phyloP scores from a whole-genome alignment of 2,888 invertebrate genomes.

The Laothoe populi region DNA sequence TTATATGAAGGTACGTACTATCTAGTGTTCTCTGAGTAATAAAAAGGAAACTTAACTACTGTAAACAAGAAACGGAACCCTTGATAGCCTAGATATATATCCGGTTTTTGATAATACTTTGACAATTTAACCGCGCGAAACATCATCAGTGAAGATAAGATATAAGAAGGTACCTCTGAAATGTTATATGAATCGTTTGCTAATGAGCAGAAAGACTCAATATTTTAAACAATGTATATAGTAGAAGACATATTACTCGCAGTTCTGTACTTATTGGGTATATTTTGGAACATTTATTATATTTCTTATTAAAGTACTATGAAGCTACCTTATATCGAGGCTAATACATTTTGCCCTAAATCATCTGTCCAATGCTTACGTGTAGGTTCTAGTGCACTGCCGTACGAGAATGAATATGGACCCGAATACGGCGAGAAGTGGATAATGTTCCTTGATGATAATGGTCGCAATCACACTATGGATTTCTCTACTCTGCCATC shows the following conservation, averaged over 20 bases:
- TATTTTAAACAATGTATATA: neutral
- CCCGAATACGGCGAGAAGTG: constrained; percentile 73
- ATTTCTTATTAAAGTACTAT: neutral
- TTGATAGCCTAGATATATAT: neutral
- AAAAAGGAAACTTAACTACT: neutral
- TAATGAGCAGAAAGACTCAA: neutral
- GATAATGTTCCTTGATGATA: constrained; percentile 74
- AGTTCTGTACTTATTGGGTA: neutral
- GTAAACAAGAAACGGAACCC: neutral
- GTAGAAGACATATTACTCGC: neutral
- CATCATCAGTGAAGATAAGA: neutral
- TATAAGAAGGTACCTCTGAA: neutral
- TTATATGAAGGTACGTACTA: too few relatives aligned
- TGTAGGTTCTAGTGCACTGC: constrained; percentile 33
- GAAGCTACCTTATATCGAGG: neutral
- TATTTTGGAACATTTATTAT: neutral
- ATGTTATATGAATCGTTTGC: neutral
- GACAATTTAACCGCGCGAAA: neutral
- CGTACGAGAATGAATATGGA: constrained; percentile 53
- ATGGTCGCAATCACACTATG: constrained; percentile 63
- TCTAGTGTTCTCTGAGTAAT: neutral
- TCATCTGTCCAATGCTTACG: neutral
- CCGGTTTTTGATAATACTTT: neutral
- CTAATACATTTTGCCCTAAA: neutral
- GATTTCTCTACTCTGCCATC: constrained; percentile 66